A percentile compares a stretch with the other conserved stretches of the same genome.
phyloP scores from a whole-genome alignment of 2,888 invertebrate genomes.

The Plagodis pulveraria region DNA sequence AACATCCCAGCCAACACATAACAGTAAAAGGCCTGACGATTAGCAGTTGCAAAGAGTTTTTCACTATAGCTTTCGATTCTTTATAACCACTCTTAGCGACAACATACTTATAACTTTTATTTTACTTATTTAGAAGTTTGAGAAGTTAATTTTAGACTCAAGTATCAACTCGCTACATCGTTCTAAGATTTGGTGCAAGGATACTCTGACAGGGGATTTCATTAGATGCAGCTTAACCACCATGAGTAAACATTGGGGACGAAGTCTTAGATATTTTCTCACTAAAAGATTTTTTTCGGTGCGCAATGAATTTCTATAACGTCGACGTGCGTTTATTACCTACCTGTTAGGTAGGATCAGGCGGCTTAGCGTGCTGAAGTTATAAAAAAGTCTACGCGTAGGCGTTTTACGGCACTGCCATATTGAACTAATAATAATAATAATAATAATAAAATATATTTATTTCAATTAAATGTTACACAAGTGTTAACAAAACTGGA shows the following conservation, averaged over 20 bases:
- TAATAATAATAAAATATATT: too few relatives aligned
- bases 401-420: conserved; percentile 3
- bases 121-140: too few relatives aligned
- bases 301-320: conserved; percentile 71
- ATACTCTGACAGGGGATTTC: conserved; percentile 82
- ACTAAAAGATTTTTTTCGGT: conserved; percentile 64
- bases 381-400: conserved; percentile 12
- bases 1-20: too few relatives aligned
- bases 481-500: too few relatives aligned
- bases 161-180: conserved; percentile 53
- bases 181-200: conserved; percentile 68
- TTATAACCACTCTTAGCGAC: too few relatives aligned
- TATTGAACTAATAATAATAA: too few relatives aligned
- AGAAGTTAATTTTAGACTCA: not conserved
- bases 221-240: conserved; percentile 84
- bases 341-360: conserved; percentile 33
- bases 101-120: too few relatives aligned
- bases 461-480: too few relatives aligned
- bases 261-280: conserved; percentile 76
- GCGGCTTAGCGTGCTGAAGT: conserved; percentile 12
- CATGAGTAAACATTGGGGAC: conserved; percentile 79
- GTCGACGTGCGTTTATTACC: conserved; percentile 41
- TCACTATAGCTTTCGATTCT: too few relatives aligned
- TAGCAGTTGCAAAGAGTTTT: too few relatives aligned
- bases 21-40: too few relatives aligned